Percentiles rank a stretch among this genome's conserved stretches.
Evolutionary conservation across 2,888 invertebrate genomes (phyloP).

Genomic region (Hermaeophaga mercurialis): DNA sequence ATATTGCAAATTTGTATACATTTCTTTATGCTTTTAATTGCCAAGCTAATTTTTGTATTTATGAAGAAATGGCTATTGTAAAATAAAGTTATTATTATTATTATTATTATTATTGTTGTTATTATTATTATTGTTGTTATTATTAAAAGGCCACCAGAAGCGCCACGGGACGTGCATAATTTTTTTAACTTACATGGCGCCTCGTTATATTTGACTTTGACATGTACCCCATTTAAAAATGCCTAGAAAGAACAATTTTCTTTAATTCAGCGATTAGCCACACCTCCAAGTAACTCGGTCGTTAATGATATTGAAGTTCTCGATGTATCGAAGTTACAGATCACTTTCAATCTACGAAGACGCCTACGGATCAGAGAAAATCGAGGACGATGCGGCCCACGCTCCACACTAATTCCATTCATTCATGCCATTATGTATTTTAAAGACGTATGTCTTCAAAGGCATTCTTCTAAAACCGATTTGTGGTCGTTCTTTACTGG

Average conservation of each 20-base stretch:
- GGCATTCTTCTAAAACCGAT: neutral
- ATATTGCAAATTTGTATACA: too few species aligned
- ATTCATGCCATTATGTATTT: slow-evolving; percentile 10
- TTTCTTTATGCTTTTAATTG: too few species aligned
- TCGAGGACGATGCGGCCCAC: slow-evolving; percentile 15
- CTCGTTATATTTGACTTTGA: neutral
- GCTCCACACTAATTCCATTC: slow-evolving; percentile 11
- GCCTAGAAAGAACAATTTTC: slow-evolving; percentile 10
- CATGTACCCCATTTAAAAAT: neutral
- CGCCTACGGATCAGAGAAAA: slow-evolving; percentile 16
- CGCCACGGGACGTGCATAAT: too few species aligned
- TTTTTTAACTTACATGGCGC: too few species aligned
- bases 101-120: too few species aligned
- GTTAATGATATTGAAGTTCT: slow-evolving; percentile 4
- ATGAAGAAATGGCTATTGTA: too few species aligned
- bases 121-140: too few species aligned
- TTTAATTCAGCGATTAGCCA: slow-evolving; percentile 15
- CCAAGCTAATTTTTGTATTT: too few species aligned
- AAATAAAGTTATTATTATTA: too few species aligned
- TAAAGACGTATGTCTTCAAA: slow-evolving; percentile 4
- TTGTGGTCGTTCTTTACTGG: neutral
- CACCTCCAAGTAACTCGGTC: slow-evolving; percentile 14
- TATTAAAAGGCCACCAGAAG: too few species aligned
- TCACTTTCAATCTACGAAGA: slow-evolving; percentile 17
- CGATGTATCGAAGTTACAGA: slow-evolving; percentile 12